phyloP scores from a whole-genome alignment of 1,140 invertebrate species.

The Caenorhabditis latens region DNA sequence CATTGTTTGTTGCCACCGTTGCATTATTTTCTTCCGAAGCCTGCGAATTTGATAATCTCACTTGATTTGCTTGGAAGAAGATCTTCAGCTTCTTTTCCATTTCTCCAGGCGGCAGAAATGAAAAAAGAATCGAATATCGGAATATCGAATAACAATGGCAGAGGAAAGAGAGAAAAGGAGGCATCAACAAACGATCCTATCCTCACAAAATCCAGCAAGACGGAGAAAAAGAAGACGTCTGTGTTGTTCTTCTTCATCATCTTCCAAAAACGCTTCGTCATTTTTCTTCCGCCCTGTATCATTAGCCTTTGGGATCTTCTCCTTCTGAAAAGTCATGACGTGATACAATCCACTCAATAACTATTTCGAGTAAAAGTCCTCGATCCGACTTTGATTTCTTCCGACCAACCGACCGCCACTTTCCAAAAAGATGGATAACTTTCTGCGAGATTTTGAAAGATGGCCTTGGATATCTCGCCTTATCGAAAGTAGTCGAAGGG shows the following conservation, averaged over 20 bases:
- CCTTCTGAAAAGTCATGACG: neutral
- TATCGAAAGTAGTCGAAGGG: neutral
- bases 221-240: neutral
- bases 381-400: neutral
- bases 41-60: slow-evolving; percentile 5
- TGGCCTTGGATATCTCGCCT: slow-evolving; percentile 16
- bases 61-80: neutral
- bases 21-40: neutral
- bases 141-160: slow-evolving; percentile 47
- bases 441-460: neutral
- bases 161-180: too few species aligned
- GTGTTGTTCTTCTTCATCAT: neutral
- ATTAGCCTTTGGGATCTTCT: too few species aligned
- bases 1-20: neutral
- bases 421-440: too few species aligned
- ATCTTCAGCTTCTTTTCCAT: neutral
- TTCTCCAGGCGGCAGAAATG: neutral
- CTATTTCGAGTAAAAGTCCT: neutral
- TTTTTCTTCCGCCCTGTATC: too few species aligned
- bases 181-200: slow-evolving; percentile 2
- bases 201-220: neutral
- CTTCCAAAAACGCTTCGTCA: neutral
- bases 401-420: too few species aligned
- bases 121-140: slow-evolving; percentile 44
- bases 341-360: neutral